A percentile compares a stretch with the other conserved stretches of the same genome.
Conservation (phyloP, 2,797 vertebrate species). For the Gouania willdenowi region DNA sequence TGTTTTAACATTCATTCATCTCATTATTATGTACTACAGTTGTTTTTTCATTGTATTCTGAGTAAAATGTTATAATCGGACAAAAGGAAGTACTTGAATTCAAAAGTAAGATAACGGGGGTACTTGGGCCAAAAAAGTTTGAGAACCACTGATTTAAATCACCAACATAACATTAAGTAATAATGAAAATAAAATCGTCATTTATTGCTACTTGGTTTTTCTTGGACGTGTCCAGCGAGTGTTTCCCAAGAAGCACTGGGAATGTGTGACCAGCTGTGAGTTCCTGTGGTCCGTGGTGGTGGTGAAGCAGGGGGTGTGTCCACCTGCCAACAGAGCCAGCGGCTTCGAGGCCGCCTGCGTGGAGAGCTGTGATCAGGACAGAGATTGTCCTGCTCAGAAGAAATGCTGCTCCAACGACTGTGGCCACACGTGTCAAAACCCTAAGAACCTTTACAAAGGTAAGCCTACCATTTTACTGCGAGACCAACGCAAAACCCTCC, state of each 20-base stretch:
- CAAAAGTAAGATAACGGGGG: no score
- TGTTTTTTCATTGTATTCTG: no score
- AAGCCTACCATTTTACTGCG: not conserved
- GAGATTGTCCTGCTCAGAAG: constrained; percentile 83
- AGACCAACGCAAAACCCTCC: no score
- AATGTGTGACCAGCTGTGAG: constrained; percentile 92
- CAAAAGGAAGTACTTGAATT: no score
- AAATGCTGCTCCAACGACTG: constrained; percentile 93
- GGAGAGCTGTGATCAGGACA: constrained; percentile 85
- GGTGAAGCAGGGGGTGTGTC: constrained; percentile 88
- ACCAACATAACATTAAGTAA: no score
- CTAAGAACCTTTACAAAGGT: constrained; percentile 88
- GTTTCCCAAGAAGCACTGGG: constrained; percentile 87
- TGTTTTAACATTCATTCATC: no score
- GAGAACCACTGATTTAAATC: no score
- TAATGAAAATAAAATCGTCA: no score
- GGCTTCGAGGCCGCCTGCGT: constrained; percentile 94
- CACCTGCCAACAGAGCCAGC: constrained; percentile 82
- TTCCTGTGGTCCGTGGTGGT: constrained; percentile 82
- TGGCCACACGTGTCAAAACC: constrained; percentile 89
- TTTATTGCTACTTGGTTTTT: no score
- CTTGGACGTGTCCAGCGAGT: constrained; percentile 68
- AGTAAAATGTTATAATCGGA: no score
- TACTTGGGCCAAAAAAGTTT: no score
- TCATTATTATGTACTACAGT: no score